A percentile compares a stretch with the other conserved stretches of the same genome.
These are phyloP conservation scores for Mobula birostris DNA, from an alignment of 2,113 vertebrate species.

Conservation along the genomic window DNA sequence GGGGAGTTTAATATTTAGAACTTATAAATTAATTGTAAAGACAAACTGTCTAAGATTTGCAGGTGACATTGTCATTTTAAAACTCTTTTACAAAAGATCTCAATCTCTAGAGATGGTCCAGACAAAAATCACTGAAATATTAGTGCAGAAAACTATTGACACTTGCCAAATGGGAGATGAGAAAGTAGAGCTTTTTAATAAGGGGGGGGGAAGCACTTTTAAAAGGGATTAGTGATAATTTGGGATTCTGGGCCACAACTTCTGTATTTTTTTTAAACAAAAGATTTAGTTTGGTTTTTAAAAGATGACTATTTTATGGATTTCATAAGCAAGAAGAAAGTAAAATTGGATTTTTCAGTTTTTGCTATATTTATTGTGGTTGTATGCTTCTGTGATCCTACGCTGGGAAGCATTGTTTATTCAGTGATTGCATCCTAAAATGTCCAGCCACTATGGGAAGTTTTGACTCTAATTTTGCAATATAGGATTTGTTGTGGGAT, in stretches of 20 bases:
- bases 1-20: background rate
- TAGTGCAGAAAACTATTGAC: background rate
- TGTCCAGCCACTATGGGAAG: background rate
- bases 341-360: background rate
- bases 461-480: background rate
- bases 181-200: background rate
- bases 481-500: background rate
- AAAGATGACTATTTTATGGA: background rate
- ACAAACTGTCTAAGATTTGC: background rate
- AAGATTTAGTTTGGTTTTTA: background rate
- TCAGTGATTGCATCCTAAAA: too few species aligned
- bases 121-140: background rate
- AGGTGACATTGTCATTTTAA: background rate
- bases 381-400: background rate
- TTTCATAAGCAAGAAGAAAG: background rate
- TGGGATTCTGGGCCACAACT: background rate
- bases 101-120: background rate
- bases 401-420: background rate
- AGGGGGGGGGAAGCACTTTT: too few species aligned
- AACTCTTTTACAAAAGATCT: background rate
- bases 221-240: background rate
- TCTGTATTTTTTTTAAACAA: background rate
- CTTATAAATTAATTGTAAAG: background rate
- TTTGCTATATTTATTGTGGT: background rate
- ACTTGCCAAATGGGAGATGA: background rate